Evolutionary conservation across 2,888 invertebrate genomes (phyloP).

Genomic region (Tenthredo livida): DNA sequence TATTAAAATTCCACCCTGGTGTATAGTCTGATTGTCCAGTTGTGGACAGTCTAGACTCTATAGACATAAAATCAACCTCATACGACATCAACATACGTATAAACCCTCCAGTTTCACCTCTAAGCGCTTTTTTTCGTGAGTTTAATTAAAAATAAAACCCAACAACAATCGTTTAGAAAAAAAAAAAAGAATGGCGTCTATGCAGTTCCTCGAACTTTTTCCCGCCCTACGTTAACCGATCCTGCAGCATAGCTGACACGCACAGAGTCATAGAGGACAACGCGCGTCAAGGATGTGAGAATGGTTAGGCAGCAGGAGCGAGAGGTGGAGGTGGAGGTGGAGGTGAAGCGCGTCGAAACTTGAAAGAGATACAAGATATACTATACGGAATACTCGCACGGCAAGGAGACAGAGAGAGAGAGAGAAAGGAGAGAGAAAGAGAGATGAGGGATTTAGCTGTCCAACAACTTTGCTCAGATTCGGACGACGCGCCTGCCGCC

Average conservation of each 20-base stretch:
- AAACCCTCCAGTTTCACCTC: background rate
- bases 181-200: background rate
- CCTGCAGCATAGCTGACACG: background rate
- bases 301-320: slow-evolving; percentile 5
- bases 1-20: background rate
- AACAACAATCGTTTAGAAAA: no score
- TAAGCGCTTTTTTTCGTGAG: background rate
- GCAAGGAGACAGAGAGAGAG: background rate
- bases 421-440: background rate
- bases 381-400: background rate
- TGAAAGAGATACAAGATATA: background rate
- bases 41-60: background rate
- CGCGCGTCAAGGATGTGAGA: background rate
- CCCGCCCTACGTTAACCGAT: slow-evolving; percentile 14
- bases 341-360: background rate
- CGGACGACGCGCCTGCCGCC: slow-evolving; percentile 1
- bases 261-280: background rate
- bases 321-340: background rate
- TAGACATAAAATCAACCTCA: background rate
- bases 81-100: background rate
- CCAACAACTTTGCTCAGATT: slow-evolving; percentile 31
- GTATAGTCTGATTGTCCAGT: background rate
- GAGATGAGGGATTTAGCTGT: slow-evolving; percentile 33
- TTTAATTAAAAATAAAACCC: background rate
- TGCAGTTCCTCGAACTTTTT: background rate